Conservation (phyloP, 2,888 invertebrate genomes). For the Rhabditoides inermis region DNA sequence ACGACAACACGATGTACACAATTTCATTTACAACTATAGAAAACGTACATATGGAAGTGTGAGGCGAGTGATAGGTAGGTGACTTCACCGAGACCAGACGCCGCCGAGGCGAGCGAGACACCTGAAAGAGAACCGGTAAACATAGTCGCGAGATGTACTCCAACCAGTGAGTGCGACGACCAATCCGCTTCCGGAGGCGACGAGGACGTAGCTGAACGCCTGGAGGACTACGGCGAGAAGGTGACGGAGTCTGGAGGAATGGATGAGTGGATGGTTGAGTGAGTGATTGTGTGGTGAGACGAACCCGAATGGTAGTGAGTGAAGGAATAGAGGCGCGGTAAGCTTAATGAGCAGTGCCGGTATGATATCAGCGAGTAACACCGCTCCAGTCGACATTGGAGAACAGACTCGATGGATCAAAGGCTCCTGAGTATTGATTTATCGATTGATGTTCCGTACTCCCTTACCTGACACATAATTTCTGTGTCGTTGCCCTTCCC, state of each 20-base stretch:
- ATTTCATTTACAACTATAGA: background rate
- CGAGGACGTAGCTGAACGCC: conserved; percentile 38
- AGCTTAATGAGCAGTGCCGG: conserved; percentile 68
- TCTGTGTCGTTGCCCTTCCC: conserved; percentile 2
- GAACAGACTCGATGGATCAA: conserved; percentile 31
- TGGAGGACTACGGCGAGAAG: conserved; percentile 38
- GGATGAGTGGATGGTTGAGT: background rate
- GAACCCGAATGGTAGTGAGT: conserved; percentile 54
- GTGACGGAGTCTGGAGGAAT: conserved; percentile 36
- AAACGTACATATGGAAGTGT: conserved; percentile 62
- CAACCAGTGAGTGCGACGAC: conserved; percentile 1
- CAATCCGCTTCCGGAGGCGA: conserved; percentile 24
- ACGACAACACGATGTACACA: background rate
- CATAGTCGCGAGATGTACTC: conserved; percentile 1
- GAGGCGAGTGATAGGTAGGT: conserved; percentile 69
- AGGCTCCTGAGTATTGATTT: conserved; percentile 16
- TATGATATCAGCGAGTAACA: conserved; percentile 71
- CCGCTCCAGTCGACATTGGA: conserved; percentile 57
- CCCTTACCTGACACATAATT: conserved; percentile 6
- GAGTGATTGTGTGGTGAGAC: background rate
- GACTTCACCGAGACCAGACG: conserved; percentile 72
- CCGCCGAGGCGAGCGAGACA: conserved; percentile 68
- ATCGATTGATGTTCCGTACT: background rate
- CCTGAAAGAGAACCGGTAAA: conserved; percentile 46
- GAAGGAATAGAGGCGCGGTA: conserved; percentile 64